These are phyloP conservation scores for Cassiopea andromeda DNA, from an alignment of 30 jellyfish, hydroid and myxozoan genomes.

Conservation along the genomic window DNA sequence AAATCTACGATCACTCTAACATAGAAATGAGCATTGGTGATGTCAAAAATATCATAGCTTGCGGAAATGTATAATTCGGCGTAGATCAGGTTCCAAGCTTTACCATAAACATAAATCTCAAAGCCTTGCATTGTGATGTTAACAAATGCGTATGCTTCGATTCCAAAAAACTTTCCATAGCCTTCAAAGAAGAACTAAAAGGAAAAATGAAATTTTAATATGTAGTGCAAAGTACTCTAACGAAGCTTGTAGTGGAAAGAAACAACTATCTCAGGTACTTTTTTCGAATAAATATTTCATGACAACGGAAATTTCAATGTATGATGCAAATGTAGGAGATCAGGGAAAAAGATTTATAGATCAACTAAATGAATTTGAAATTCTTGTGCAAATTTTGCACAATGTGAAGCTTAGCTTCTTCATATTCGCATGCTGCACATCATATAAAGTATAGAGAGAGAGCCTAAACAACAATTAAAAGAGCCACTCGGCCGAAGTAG, in stretches of 20 bases:
- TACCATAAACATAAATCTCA: conserved; percentile 92
- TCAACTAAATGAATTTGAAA: too few relatives aligned
- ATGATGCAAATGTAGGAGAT: too few relatives aligned
- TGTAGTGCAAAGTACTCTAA: not conserved
- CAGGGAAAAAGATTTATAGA: too few relatives aligned
- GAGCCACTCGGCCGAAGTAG: too few relatives aligned
- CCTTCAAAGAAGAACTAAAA: conserved; percentile 95
- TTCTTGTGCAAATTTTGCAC: too few relatives aligned
- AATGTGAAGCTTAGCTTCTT: too few relatives aligned
- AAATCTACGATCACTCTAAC: conserved; percentile 94
- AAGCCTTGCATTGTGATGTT: conserved; percentile 86
- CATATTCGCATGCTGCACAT: too few relatives aligned
- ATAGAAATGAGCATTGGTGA: conserved; percentile 84
- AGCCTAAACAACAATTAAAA: too few relatives aligned
- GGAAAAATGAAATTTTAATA: not conserved
- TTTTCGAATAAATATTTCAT: too few relatives aligned
- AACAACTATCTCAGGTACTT: not conserved
- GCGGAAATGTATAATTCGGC: conserved; percentile 95
- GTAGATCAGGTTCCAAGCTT: conserved; percentile 89
- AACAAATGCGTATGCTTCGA: conserved; percentile 83
- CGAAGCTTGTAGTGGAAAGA: not conserved
- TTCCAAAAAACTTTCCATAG: conserved; percentile 87
- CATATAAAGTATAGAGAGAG: too few relatives aligned
- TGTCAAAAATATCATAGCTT: conserved; percentile 74
- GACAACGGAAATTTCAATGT: too few relatives aligned